Percentiles rank a stretch among this genome's conserved stretches.
phyloP scores from a whole-genome alignment of 2,113 vertebrate species.

The Empidonax alnorum region DNA sequence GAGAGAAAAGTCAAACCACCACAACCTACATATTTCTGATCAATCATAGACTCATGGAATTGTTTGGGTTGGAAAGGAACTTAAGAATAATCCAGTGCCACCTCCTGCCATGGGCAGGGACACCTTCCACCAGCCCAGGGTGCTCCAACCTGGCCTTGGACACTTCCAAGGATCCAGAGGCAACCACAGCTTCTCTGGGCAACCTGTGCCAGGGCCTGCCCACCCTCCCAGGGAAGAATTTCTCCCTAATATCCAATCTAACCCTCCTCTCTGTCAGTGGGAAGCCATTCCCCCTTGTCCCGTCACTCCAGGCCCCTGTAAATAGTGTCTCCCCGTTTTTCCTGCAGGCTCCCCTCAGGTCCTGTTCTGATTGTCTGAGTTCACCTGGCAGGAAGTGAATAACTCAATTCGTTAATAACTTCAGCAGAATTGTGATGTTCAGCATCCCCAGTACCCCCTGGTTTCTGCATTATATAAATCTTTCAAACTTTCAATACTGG shows the following conservation, averaged over 20 bases:
- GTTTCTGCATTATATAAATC: background rate
- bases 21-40: too few relatives aligned
- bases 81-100: rapidly evolving
- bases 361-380: background rate
- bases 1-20: background rate
- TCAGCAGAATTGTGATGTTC: background rate
- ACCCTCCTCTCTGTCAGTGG: rapidly evolving
- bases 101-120: background rate
- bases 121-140: background rate
- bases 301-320: background rate
- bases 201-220: rapidly evolving
- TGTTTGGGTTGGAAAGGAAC: background rate
- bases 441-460: background rate
- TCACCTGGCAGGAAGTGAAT: background rate
- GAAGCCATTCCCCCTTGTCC: background rate
- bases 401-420: background rate
- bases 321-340: background rate
- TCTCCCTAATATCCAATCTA: too few relatives aligned
- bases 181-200: background rate
- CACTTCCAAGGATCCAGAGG: background rate
- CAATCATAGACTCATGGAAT: background rate
- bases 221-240: rapidly evolving
- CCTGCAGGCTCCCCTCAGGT: background rate
- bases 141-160: background rate
- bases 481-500: background rate